Conservation (phyloP, 1,140 invertebrate genomes). For the Cydia fagiglandana region DNA sequence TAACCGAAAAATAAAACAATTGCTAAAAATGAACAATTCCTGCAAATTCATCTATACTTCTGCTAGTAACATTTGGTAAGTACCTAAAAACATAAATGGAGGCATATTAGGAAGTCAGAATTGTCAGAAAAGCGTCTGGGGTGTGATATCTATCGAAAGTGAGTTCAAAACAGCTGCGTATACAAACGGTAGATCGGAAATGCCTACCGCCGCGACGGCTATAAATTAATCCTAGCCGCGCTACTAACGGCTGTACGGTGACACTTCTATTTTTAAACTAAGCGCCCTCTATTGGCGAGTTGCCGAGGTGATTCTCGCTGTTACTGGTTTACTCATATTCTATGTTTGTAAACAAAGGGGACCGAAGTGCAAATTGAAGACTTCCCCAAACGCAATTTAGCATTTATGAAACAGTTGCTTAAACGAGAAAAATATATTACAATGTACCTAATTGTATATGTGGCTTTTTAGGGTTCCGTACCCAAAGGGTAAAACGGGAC, state of each 20-base stretch:
- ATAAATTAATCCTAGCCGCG: conserved; percentile 51
- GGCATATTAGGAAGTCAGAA: not conserved
- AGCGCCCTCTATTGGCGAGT: conserved; percentile 74
- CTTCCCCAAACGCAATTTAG: not conserved
- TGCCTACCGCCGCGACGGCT: conserved; percentile 54
- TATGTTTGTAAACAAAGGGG: conserved; percentile 74
- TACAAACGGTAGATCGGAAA: conserved; percentile 64
- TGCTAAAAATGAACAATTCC: too few relatives aligned
- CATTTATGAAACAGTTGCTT: not conserved
- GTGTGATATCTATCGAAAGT: not conserved
- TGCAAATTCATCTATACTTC: too few relatives aligned
- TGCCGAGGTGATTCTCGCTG: conserved; percentile 60
- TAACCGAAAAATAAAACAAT: too few relatives aligned
- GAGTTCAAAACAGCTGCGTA: conserved; percentile 17
- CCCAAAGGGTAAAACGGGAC: too few relatives aligned
- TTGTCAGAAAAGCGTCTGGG: not conserved
- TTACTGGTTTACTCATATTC: conserved; percentile 67
- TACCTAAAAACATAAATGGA: too few relatives aligned
- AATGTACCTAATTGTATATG: too few relatives aligned
- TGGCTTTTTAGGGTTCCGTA: too few relatives aligned
- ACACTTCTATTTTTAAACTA: conserved; percentile 65
- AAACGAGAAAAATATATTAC: not conserved
- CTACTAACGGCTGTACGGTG: conserved; percentile 46
- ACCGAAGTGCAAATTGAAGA: conserved; percentile 39
- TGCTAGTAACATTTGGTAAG: too few relatives aligned